Evolutionary conservation across 2,797 vertebrate species (phyloP), one percentile per base, ranked within the genome.

Genomic region (Rhabdophis nuchalis): DNA sequence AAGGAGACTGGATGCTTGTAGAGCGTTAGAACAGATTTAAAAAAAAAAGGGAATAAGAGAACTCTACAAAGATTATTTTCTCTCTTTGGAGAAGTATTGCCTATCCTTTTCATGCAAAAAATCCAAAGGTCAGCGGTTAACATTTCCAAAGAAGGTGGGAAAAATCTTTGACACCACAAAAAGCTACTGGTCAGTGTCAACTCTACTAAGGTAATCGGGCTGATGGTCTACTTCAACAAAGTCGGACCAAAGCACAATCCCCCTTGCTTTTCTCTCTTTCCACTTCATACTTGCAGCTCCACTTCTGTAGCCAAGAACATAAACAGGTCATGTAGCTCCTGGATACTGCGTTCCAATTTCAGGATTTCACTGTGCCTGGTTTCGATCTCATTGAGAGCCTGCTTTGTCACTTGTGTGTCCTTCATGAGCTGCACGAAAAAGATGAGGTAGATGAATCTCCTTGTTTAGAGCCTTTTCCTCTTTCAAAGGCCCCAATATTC

Each of bases 321-420:
- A 96, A 99, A 99, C 97, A 99, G 98, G 0, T 99, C 98, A 1
- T 99, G 98, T 86, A 99, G 97, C 36, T 99, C 99, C 92, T 95
- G 96, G 96, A 99, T 99, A 94, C 98, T 99, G 95, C 95, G 97
- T 96, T 99, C 99, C 93, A 99, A 96, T 95, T 99, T 98, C 92
- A 98, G 96, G 96, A 99, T 99, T 97, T 99, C 99, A 13, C 98
- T 98, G 86, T 98, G 98, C 11, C 98, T 96, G 1, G 98, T 97
- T 85, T 98, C 98, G 7, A 99, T 99, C 96, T 99, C 99, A 7
- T 99, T 98, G 93, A 99, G 97, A 5, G 98, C 98, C 95, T 98
- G 98, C 64, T 96, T 98, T 0, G 98, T 99, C 61, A 98, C 97
- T 94, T 98, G 97, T 0, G 98, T 98, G 41, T 99, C 98, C 50